phyloP scores from a whole-genome alignment of 2,797 vertebrate species.

The Lates japonicus region DNA sequence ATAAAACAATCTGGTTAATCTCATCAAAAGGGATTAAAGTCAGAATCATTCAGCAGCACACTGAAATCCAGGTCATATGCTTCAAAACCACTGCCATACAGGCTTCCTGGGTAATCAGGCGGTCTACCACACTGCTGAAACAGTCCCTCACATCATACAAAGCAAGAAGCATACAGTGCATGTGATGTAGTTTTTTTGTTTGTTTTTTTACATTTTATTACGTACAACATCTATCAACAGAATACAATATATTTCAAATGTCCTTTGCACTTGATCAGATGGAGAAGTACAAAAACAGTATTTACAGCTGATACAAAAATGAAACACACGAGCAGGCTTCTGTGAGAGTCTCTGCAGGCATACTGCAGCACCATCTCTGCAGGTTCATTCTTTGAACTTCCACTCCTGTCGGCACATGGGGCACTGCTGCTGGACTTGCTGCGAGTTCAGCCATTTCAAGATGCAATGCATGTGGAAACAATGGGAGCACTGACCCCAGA shows the following conservation, averaged over 20 bases:
- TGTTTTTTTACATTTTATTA: conserved; percentile 8
- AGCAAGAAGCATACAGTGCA: neutral
- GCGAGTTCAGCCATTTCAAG: conserved; percentile 98
- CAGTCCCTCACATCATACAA: neutral
- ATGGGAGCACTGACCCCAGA: conserved; percentile 99
- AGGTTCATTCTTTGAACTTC: conserved; percentile 95
- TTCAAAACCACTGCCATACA: conserved; percentile 5
- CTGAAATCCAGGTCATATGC: conserved; percentile 26
- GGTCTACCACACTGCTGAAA: conserved; percentile 25
- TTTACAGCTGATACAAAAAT: conserved; percentile 54
- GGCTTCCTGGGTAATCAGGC: neutral
- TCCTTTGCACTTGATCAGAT: neutral
- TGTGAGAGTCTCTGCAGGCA: conserved; percentile 6
- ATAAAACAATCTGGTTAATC: conserved; percentile 37
- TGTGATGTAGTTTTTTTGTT: neutral
- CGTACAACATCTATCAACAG: conserved; percentile 19
- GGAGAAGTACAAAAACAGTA: conserved; percentile 47
- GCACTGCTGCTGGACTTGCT: conserved; percentile 98
- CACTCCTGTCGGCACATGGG: conserved; percentile 99
- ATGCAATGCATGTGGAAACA: conserved; percentile 99
- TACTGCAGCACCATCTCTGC: neutral
- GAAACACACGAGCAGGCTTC: neutral
- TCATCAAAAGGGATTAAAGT: conserved; percentile 49
- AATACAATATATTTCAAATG: neutral
- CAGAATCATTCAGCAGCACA: conserved; percentile 23